Evolutionary conservation across 2,888 invertebrate species (phyloP).

Genomic region (Lochmaea capreae): DNA sequence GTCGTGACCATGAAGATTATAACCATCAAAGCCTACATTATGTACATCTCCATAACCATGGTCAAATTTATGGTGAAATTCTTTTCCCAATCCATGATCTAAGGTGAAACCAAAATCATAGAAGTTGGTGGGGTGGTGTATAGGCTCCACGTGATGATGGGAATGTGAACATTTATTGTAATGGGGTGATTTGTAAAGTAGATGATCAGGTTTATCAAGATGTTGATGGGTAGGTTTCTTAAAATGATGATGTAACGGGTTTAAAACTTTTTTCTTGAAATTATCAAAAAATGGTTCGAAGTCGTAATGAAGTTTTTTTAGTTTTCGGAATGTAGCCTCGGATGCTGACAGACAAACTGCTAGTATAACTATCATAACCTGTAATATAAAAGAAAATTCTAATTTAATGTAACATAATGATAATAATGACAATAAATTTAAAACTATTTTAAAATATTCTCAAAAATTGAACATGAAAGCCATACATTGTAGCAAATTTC

Average conservation of each 20-base stretch:
- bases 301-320: conserved; percentile 38
- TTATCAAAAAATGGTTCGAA: conserved; percentile 38
- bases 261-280: conserved; percentile 30
- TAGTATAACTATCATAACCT: conserved; percentile 40
- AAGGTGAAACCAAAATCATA: conserved; percentile 19
- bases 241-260: conserved; percentile 10
- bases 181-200: conserved; percentile 15
- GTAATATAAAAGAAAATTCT: conserved; percentile 18
- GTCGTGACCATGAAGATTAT: conserved; percentile 27
- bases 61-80: conserved; percentile 25
- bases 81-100: conserved; percentile 20
- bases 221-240: conserved; percentile 17
- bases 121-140: not conserved
- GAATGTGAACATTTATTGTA: conserved; percentile 5
- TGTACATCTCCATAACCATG: conserved; percentile 28
- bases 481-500: too few species aligned
- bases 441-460: too few species aligned
- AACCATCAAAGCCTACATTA: conserved; percentile 11
- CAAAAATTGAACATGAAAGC: too few species aligned
- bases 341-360: conserved; percentile 24
- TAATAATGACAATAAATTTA: too few species aligned
- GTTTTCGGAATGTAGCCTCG: conserved; percentile 39
- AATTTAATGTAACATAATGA: not conserved
- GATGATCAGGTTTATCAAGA: conserved; percentile 18
- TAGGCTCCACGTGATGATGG: conserved; percentile 1